Percentiles rank a stretch among this genome's conserved stretches.
phyloP scores from a whole-genome alignment of 2,797 vertebrate genomes.

The Phalanger gymnotis region DNA sequence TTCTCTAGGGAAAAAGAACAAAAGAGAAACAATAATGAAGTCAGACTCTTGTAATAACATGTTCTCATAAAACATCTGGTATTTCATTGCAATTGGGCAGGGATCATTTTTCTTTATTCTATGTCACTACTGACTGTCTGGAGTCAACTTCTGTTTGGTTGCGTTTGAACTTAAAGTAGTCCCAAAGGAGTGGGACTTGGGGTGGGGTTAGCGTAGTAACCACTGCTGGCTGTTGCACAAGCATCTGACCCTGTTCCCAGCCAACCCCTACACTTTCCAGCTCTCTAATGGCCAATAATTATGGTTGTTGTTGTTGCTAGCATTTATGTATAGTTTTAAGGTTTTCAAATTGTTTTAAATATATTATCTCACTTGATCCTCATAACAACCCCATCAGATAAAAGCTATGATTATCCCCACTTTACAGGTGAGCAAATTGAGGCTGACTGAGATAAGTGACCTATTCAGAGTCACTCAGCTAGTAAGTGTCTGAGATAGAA shows the following conservation, averaged over 20 bases:
- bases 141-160: conserved; percentile 21
- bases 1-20: conserved; percentile 56
- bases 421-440: not conserved
- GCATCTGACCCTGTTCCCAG: not conserved
- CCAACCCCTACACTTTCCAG: not conserved
- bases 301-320: too few species aligned
- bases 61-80: conserved; percentile 64
- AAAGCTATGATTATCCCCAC: not conserved
- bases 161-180: conserved; percentile 1
- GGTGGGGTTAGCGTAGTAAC: not conserved
- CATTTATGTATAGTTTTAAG: not conserved
- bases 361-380: not conserved
- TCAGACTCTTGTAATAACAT: conserved; percentile 54
- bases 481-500: not conserved
- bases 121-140: not conserved
- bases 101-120: conserved; percentile 35
- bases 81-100: conserved; percentile 32
- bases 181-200: not conserved
- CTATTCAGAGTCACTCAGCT: not conserved
- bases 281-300: not conserved
- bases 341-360: not conserved
- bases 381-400: not conserved
- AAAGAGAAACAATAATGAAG: conserved; percentile 59
- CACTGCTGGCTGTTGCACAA: conserved; percentile 1
- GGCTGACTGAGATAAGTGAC: not conserved